These are phyloP conservation scores for Pandemis cinnamomeana DNA, from an alignment of 2,888 invertebrate species.

Conservation along the genomic window DNA sequence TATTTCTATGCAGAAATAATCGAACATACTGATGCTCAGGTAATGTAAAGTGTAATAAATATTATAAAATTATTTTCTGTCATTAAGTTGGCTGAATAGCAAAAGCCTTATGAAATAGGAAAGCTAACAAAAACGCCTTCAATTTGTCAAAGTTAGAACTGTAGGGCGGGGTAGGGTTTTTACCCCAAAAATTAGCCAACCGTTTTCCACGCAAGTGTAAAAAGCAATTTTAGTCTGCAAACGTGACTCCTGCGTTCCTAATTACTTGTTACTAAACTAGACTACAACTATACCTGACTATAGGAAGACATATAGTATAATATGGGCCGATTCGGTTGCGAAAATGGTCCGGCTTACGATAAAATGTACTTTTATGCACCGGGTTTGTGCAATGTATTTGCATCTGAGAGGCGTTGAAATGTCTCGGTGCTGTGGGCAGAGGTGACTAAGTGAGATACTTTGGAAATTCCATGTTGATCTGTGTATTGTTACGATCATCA, in stretches of 20 bases:
- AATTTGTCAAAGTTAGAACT: no score
- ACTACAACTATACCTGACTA: constrained; percentile 34
- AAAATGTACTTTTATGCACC: constrained; percentile 40
- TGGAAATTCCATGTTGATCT: not conserved
- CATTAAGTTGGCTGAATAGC: no score
- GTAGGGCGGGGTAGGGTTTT: no score
- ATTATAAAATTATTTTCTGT: no score
- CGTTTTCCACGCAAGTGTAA: constrained; percentile 29
- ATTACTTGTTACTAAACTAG: constrained; percentile 53
- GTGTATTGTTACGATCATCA: no score
- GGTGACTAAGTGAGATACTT: not conserved
- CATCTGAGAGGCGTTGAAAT: constrained; percentile 13
- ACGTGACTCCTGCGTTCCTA: constrained; percentile 59
- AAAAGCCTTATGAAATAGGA: no score
- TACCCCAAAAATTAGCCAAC: no score
- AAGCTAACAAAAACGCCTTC: no score
- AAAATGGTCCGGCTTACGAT: constrained; percentile 35
- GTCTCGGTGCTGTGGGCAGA: not conserved
- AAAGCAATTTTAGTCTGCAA: constrained; percentile 47
- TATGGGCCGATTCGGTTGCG: constrained; percentile 53
- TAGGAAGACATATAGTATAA: constrained; percentile 51
- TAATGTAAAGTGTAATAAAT: no score
- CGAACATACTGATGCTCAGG: no score
- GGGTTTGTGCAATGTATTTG: constrained; percentile 37
- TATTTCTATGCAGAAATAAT: no score